phyloP scores from a whole-genome alignment of 2,888 invertebrate species.

The Drosophila setosimentum region DNA sequence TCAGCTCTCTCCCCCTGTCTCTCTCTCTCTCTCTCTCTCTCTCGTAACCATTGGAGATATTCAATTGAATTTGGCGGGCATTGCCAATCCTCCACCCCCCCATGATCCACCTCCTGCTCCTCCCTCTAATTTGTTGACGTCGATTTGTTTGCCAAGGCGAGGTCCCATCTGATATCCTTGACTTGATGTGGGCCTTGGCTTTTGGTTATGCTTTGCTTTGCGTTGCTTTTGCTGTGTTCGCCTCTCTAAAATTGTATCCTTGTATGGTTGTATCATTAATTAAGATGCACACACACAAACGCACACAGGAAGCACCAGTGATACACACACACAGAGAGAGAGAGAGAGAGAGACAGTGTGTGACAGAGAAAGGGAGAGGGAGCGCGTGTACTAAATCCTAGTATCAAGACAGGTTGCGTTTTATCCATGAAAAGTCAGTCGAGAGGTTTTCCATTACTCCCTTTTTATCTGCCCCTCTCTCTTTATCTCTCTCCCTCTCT shows the following conservation, averaged over 20 bases:
- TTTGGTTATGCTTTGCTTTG: constrained; percentile 6
- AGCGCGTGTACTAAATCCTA: constrained; percentile 8
- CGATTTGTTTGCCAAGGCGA: constrained; percentile 34
- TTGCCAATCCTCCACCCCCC: not conserved
- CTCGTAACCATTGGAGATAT: constrained; percentile 1
- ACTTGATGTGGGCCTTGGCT: constrained; percentile 42
- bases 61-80: constrained; percentile 1
- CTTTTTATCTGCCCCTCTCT: not conserved
- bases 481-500: not conserved
- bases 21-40: not conserved
- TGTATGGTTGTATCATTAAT: constrained; percentile 66
- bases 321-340: not conserved
- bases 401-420: constrained; percentile 38
- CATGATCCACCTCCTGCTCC: not conserved
- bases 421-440: constrained; percentile 43
- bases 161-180: constrained; percentile 56
- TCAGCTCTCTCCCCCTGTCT: not conserved
- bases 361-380: not conserved
- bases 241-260: constrained; percentile 41
- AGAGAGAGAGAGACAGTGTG: too few species aligned
- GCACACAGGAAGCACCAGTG: not conserved
- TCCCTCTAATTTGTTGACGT: constrained; percentile 24
- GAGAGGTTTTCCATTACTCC: constrained; percentile 2
- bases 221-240: not conserved
- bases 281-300: constrained; percentile 44